Percentiles rank a stretch among this genome's conserved stretches.
These are phyloP conservation scores for Metridium senile DNA, from an alignment of 92 coral and sea anemone genomes.

Conservation along the genomic window DNA sequence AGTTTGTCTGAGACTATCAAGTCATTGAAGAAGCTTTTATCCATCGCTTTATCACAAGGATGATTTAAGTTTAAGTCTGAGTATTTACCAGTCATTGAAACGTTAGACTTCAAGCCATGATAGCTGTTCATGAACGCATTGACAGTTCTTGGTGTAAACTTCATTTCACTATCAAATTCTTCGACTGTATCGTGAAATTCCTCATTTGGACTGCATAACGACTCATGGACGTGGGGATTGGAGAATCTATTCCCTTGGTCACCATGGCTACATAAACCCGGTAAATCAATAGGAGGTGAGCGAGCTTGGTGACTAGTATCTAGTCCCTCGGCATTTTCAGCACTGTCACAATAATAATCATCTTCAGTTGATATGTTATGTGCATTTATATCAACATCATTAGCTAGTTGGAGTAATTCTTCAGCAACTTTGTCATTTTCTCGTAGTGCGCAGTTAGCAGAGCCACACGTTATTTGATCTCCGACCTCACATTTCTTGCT, in stretches of 20 bases:
- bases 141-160: background rate
- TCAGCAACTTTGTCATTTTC: background rate
- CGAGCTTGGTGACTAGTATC: background rate
- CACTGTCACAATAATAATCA: background rate
- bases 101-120: slow-evolving; percentile 2
- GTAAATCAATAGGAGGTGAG: background rate
- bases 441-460: background rate
- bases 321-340: background rate
- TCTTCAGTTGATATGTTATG: no score
- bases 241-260: background rate
- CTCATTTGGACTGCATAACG: slow-evolving; percentile 14
- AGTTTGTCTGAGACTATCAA: background rate
- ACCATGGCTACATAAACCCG: background rate
- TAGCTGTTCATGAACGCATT: slow-evolving; percentile 3
- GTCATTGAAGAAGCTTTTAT: slow-evolving; percentile 35
- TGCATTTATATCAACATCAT: background rate
- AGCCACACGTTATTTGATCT: background rate
- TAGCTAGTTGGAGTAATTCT: background rate
- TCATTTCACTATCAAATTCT: slow-evolving; percentile 18
- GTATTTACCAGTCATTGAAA: slow-evolving; percentile 9
- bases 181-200: slow-evolving; percentile 39
- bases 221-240: background rate
- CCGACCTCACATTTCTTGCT: background rate
- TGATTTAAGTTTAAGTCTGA: slow-evolving; percentile 19
- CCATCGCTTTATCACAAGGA: slow-evolving; percentile 7